Evolutionary conservation across 1,140 invertebrate genomes (phyloP), one percentile per base, ranked within the genome.

Genomic region (Ips typographus): DNA sequence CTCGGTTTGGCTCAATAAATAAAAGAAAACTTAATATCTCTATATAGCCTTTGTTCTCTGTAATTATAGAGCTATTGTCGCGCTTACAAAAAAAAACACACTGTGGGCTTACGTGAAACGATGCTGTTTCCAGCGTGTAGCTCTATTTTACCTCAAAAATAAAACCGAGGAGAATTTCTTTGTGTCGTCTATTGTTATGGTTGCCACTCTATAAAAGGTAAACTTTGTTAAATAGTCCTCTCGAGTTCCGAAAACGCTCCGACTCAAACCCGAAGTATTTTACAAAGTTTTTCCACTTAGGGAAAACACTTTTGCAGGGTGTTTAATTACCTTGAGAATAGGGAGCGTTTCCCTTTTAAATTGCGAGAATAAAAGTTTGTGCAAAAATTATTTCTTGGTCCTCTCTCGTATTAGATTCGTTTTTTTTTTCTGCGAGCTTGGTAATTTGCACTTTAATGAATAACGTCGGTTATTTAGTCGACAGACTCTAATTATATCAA

Each of bases 261-360:
- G 49, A 66, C 53, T 66, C 58, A 6, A 57, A 59, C 47, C 64
- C 41, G 41, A 51, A 66, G 64, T 66, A 66, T 66, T 66, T 66
- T 39, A 57, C 64, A 66, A 66, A 66, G 22, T 66, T 66, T 66
- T 66, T 51, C 42, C 53, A 43, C 56, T 66, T 59, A 57, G 64
- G 64, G 56, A 66, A 66, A 57, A 51, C 61, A 64, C 49, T 64
- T 51, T 62, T 53, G 37, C 39, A 52, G 61, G 39, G 38, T 37
- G 43, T 51, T 64, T 64, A 64, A 64, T 64, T 64, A 61, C 59
- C 59, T 44, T 37, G 59, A 43, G 43, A 61, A 47, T 44, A 47
- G 59, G 43, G 22, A 61, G 42, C 40, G 59, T 61, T 61, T 61
- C 8, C 47, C 8, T 42, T 7, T 59, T 61, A 44, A 58, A 58